Conservation (phyloP, 2,888 invertebrate species). For the Apamea anceps region DNA sequence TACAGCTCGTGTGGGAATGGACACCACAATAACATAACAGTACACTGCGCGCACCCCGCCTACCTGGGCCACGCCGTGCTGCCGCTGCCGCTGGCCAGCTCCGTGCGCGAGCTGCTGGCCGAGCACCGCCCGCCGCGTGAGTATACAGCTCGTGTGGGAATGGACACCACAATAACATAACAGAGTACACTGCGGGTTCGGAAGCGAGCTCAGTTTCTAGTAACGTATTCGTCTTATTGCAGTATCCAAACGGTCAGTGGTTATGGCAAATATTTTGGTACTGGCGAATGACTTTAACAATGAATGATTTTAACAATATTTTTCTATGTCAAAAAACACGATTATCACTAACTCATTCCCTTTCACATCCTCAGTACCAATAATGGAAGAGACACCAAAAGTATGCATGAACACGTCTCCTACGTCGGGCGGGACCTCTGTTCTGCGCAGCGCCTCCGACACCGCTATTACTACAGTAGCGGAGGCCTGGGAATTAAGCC, state of each 20-base stretch:
- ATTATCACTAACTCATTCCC: neutral
- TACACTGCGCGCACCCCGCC: too few species aligned
- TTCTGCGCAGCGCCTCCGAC: conserved; percentile 92
- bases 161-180: neutral
- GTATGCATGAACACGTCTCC: conserved; percentile 67
- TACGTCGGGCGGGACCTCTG: conserved; percentile 89
- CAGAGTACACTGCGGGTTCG: too few species aligned
- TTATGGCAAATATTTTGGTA: neutral
- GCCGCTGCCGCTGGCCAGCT: too few species aligned
- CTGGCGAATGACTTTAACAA: neutral
- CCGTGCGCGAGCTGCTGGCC: too few species aligned
- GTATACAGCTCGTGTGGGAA: too few species aligned
- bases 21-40: too few species aligned
- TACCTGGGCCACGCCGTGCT: too few species aligned
- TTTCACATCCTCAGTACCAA: conserved; percentile 73
- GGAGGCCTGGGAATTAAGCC: conserved; percentile 94
- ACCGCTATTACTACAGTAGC: conserved; percentile 95
- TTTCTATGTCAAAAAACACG: neutral
- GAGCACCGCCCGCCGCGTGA: too few species aligned
- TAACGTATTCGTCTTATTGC: neutral
- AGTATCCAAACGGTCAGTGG: neutral
- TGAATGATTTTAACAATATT: too few species aligned
- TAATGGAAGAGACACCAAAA: conserved; percentile 79
- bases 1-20: too few species aligned
- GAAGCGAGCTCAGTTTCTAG: neutral